Evolutionary conservation across 2,797 vertebrate species (phyloP).

Genomic region (Lagocephalus sceleratus): DNA sequence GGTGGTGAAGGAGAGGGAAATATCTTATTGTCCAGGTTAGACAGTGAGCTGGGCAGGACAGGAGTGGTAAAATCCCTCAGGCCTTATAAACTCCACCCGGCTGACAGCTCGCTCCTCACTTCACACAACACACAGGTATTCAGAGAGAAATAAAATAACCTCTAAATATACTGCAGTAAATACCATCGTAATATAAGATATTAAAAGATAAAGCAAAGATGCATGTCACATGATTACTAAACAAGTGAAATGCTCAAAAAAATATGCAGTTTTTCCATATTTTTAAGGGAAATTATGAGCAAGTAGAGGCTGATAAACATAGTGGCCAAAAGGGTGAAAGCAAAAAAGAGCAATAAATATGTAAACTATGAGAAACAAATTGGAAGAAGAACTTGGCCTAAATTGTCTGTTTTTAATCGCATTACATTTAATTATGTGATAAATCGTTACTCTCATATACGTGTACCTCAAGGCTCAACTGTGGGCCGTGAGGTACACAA

Average conservation of each 20-base stretch:
- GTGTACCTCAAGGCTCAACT: too few relatives aligned
- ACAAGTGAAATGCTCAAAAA: neutral
- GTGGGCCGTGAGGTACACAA: too few relatives aligned
- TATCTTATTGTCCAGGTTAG: constrained; percentile 67
- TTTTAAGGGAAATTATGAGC: neutral
- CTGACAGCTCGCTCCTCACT: constrained; percentile 69
- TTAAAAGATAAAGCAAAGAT: neutral
- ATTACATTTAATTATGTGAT: too few relatives aligned
- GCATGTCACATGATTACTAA: neutral
- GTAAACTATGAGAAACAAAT: too few relatives aligned
- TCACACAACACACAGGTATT: constrained; percentile 39
- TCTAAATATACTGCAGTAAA: too few relatives aligned
- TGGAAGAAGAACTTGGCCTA: too few relatives aligned
- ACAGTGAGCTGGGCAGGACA: constrained; percentile 69
- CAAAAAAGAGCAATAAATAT: too few relatives aligned
- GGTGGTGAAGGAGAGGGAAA: constrained; percentile 35
- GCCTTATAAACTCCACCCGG: constrained; percentile 69
- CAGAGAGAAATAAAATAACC: constrained; percentile 30
- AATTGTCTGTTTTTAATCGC: too few relatives aligned
- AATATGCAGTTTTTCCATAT: neutral
- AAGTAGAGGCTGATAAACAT: neutral
- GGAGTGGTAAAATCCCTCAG: constrained; percentile 65
- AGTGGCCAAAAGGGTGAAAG: neutral
- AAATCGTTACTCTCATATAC: too few relatives aligned
- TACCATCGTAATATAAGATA: neutral